These are phyloP conservation scores for Ceyx cyanopectus DNA, from an alignment of 2,113 vertebrate species.

Conservation along the genomic window DNA sequence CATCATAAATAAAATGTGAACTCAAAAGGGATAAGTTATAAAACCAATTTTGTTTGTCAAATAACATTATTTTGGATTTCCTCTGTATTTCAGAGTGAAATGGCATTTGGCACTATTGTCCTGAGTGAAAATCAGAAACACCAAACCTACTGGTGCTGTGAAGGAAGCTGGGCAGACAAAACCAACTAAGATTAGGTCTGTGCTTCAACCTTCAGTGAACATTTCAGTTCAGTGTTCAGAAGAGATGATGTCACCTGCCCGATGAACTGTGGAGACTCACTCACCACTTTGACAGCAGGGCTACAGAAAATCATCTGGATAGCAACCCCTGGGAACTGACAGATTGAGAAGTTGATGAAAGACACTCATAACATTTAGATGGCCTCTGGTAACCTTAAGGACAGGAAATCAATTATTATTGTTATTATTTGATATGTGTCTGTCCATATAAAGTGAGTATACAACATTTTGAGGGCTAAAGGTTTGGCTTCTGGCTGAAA, in stretches of 20 bases:
- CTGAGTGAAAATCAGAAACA: neutral
- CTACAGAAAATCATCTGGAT: neutral
- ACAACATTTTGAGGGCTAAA: neutral
- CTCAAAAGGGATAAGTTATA: neutral
- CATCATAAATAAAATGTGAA: neutral
- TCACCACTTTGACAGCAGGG: neutral
- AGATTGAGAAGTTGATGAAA: constrained; percentile 1
- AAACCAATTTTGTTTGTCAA: neutral
- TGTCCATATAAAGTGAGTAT: neutral
- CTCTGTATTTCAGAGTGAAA: neutral
- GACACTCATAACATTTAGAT: neutral
- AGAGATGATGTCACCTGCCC: neutral
- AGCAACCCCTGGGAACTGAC: neutral
- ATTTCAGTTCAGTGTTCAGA: neutral
- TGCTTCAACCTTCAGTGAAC: neutral
- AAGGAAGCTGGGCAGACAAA: neutral
- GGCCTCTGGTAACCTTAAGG: neutral
- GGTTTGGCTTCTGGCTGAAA: neutral
- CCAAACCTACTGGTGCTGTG: neutral
- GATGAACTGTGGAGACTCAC: neutral
- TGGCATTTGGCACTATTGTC: neutral
- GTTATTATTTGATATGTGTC: neutral
- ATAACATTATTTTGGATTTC: neutral
- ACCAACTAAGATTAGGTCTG: neutral
- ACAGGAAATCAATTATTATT: constrained; percentile 9